Percentiles rank a stretch among this genome's conserved stretches.
Evolutionary conservation across 1,140 invertebrate species (phyloP).

Genomic region (Meteorus sp.): DNA sequence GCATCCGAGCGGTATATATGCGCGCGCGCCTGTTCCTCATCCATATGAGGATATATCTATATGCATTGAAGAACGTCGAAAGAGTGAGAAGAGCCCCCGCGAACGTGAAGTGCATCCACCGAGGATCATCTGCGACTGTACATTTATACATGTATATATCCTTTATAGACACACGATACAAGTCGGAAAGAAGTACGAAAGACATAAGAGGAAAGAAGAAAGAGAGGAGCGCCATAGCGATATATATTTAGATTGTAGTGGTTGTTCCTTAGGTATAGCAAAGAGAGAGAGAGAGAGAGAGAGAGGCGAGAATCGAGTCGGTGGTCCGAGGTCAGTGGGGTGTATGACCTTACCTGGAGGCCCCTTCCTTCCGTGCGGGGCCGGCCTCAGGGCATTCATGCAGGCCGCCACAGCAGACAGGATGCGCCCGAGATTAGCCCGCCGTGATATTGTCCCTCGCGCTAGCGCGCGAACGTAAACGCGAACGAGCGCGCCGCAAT

Average conservation of each 20-base stretch:
- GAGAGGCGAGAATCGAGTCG: conserved; percentile 36
- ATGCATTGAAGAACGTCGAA: conserved; percentile 12
- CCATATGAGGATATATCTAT: not conserved
- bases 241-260: no score
- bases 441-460: conserved; percentile 54
- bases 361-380: conserved; percentile 54
- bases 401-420: conserved; percentile 45
- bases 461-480: not conserved
- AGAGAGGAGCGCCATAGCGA: no score
- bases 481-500: conserved; percentile 16
- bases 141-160: no score
- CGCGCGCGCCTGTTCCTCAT: not conserved
- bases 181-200: no score
- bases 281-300: conserved; percentile 25
- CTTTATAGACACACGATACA: no score
- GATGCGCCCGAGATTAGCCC: conserved; percentile 56
- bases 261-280: conserved; percentile 8
- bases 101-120: no score
- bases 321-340: conserved; percentile 59
- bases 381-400: conserved; percentile 40
- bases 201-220: no score
- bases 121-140: no score
- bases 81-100: not conserved
- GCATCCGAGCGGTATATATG: not conserved
- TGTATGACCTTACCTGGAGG: conserved; percentile 58